phyloP scores from a whole-genome alignment of 2,888 invertebrate genomes.

The Achlya flavicornis region DNA sequence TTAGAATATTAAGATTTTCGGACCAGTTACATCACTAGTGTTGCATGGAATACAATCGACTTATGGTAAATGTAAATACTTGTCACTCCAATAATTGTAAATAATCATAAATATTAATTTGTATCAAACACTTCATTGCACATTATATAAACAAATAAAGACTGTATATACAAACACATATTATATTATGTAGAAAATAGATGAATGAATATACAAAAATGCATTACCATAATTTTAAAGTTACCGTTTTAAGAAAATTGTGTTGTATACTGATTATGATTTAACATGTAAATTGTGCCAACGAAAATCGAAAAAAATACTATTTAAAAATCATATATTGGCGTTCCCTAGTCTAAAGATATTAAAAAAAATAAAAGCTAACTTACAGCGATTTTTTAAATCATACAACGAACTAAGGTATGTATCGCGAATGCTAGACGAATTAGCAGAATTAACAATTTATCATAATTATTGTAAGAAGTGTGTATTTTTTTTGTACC shows the following conservation, averaged over 20 bases:
- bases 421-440: constrained; percentile 25
- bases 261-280: constrained; percentile 32
- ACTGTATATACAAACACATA: constrained; percentile 57
- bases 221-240: constrained; percentile 46
- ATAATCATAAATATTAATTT: constrained; percentile 54
- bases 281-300: constrained; percentile 48
- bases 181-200: constrained; percentile 52
- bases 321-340: constrained; percentile 35
- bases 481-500: constrained; percentile 77
- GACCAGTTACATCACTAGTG: constrained; percentile 54
- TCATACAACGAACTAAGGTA: constrained; percentile 40
- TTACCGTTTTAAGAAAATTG: constrained; percentile 42
- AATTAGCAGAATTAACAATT: constrained; percentile 47
- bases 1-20: constrained; percentile 61
- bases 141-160: constrained; percentile 54
- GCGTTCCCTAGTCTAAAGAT: constrained; percentile 53
- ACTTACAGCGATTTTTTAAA: constrained; percentile 22
- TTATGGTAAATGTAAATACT: constrained; percentile 61
- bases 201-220: constrained; percentile 57
- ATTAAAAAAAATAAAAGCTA: constrained; percentile 26
- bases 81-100: constrained; percentile 55
- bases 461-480: constrained; percentile 62
- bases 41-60: constrained; percentile 54
- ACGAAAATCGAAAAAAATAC: constrained; percentile 30
- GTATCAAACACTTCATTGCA: constrained; percentile 29